These are phyloP conservation scores for Zapus hudsonius DNA, from an alignment of 2,113 vertebrate species.

Conservation along the genomic window DNA sequence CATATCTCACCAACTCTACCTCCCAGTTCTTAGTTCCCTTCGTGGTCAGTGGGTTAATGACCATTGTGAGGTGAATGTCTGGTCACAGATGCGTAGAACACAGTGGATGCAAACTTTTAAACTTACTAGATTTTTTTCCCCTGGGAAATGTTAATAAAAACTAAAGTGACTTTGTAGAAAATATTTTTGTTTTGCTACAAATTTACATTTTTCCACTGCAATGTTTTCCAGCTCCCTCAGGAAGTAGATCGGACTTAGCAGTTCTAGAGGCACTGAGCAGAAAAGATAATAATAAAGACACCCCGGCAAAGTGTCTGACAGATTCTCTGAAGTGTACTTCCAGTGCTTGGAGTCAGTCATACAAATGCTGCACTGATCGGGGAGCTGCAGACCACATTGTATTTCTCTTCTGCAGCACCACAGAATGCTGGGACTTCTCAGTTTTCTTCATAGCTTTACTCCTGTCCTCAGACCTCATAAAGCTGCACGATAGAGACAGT, in stretches of 20 bases:
- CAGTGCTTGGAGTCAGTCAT: neutral
- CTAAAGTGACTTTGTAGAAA: conserved; percentile 6
- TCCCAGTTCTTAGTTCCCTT: neutral
- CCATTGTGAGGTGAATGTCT: neutral
- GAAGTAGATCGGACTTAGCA: neutral
- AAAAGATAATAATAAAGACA: neutral
- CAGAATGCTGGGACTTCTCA: no score
- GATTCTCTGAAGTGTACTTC: neutral
- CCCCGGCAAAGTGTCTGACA: neutral
- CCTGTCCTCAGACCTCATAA: neutral
- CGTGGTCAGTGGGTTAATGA: neutral
- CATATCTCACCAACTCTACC: neutral
- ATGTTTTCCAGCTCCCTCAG: neutral
- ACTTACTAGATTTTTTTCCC: neutral
- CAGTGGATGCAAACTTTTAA: neutral
- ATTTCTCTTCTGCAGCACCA: neutral
- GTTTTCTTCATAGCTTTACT: no score
- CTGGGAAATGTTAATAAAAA: neutral
- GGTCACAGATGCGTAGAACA: neutral
- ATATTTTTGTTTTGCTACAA: conserved; percentile 5
- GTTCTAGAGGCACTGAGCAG: neutral
- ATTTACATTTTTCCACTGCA: neutral
- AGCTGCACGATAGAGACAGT: neutral
- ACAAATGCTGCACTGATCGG: no score
- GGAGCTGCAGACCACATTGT: neutral